Conservation (phyloP, 1,140 invertebrate species). For the Triops longicaudatus region DNA sequence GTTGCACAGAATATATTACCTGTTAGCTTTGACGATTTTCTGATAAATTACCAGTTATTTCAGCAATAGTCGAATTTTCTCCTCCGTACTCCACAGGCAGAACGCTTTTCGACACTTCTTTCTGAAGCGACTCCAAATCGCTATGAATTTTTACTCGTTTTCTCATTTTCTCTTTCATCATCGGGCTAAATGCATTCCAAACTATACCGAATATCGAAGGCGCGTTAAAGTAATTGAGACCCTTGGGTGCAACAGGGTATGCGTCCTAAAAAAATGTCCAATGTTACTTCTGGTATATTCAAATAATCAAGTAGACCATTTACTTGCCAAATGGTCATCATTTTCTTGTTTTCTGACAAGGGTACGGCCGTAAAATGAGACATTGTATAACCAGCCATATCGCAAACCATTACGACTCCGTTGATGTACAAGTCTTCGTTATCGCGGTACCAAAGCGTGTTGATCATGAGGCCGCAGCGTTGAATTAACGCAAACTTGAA, state of each 20-base stretch:
- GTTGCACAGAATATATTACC: background rate
- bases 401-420: slow-evolving; percentile 32
- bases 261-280: background rate
- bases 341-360: slow-evolving; percentile 35
- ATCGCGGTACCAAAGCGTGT: background rate
- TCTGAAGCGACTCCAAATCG: slow-evolving; percentile 54
- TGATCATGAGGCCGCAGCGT: background rate
- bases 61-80: slow-evolving; percentile 55
- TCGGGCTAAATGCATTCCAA: background rate
- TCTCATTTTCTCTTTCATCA: background rate
- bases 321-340: slow-evolving; percentile 35
- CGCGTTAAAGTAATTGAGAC: background rate
- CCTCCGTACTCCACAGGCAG: slow-evolving; percentile 71
- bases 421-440: slow-evolving; percentile 18
- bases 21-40: too few species aligned
- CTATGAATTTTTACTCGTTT: background rate
- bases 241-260: background rate
- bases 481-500: slow-evolving; percentile 30
- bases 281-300: background rate
- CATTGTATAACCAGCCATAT: slow-evolving; percentile 32
- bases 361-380: slow-evolving; percentile 33
- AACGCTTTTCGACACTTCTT: slow-evolving; percentile 64
- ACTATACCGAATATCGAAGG: background rate
- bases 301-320: background rate
- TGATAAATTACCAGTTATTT: slow-evolving; percentile 52